phyloP scores from a whole-genome alignment of 2,113 vertebrate genomes.

The Aepyceros melampus region DNA sequence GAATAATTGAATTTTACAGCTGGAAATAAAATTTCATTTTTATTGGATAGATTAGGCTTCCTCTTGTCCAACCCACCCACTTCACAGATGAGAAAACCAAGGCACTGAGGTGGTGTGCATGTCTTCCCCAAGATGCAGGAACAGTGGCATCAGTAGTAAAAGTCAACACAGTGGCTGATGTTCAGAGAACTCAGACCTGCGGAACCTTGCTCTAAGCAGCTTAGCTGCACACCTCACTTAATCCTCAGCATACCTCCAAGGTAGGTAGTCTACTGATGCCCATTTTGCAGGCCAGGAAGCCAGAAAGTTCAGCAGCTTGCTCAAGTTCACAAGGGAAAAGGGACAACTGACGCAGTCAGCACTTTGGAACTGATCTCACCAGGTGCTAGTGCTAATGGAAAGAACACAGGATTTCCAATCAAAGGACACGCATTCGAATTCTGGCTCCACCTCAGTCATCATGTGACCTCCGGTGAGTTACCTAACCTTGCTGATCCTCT shows the following conservation, averaged over 20 bases:
- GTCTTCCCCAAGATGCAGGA: neutral
- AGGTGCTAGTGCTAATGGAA: neutral
- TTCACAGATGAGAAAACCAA: neutral
- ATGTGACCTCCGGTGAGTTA: constrained; percentile 45
- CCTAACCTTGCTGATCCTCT: constrained; percentile 50
- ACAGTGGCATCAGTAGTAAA: neutral
- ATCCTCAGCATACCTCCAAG: neutral
- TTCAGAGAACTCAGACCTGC: neutral
- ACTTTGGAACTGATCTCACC: neutral
- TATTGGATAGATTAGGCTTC: neutral
- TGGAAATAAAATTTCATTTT: neutral
- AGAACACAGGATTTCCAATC: neutral
- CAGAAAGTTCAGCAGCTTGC: neutral
- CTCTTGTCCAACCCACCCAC: neutral
- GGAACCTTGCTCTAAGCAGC: neutral
- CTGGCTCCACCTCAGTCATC: constrained; percentile 34
- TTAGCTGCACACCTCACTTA: neutral
- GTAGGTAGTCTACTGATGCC: neutral
- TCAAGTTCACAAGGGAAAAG: neutral
- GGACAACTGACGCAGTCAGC: neutral
- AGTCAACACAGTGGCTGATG: neutral
- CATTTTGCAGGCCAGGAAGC: neutral
- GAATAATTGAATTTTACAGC: neutral
- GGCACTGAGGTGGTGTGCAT: neutral
- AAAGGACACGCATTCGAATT: neutral